Evolutionary conservation across 2,797 vertebrate genomes (phyloP), one percentile per base, ranked within the genome.

Genomic region (Lindbergichthys nudifrons): DNA sequence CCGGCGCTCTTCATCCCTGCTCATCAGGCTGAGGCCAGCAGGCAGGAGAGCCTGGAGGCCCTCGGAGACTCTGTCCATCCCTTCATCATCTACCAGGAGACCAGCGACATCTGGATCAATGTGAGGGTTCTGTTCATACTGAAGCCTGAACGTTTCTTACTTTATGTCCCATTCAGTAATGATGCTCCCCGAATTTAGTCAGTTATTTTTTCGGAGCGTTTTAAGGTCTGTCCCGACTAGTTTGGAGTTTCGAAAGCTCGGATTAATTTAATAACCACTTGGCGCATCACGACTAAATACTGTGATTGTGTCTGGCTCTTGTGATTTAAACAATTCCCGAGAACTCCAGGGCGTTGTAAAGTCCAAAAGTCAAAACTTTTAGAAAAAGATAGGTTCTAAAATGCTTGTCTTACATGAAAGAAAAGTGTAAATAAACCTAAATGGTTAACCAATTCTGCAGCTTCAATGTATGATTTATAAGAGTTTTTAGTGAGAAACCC

Each of bases 81-180:
- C 0, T 95, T 96, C 59, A 89, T 99, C 70, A 92, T 99, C 78
- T 97, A 99, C 16, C 95, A 98, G 84, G 97, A 98, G 87, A 95
- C 94, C 89, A 97, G 89, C 0, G 86, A 93, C 71, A 86, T 93
- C 67, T 94, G 93, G 92, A 94, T 94, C 73, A 93, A 93, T 53
- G 92, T 94, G 77, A 92, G 89, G 3, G 2, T 51, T 53, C n/a
- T 56, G 60, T 16, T 48, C 10, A 19, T 14, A 47, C 0, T 59
- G 10, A 23, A 66, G 11, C 50, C 3, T 15, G 23, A 14, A 57
- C 12, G 3, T 0, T 60, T 45, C 46, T 47, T 7, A 30, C n/a
- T n/a, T 46, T n/a, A 19, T 42, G 54, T 70, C 42, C 62, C 42
- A 50, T 7, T 48, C 62, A 62, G 48, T 21, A 23, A 26, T 56